Evolutionary conservation across 1,140 invertebrate genomes (phyloP).

Genomic region (Ceratina australensis): DNA sequence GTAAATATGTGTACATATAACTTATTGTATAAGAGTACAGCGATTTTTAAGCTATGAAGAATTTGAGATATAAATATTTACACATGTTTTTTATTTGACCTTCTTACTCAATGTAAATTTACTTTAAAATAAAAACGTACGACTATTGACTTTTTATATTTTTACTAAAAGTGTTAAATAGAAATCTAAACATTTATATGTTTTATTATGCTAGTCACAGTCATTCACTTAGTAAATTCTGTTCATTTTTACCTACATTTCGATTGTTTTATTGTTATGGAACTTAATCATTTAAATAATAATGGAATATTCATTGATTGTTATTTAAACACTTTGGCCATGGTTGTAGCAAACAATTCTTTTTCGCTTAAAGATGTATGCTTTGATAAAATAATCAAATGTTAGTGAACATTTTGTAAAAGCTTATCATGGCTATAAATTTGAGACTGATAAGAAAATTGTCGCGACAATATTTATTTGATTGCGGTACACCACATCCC

Average conservation of each 20-base stretch:
- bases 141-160: not conserved
- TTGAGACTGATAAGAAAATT: not conserved
- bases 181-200: not conserved
- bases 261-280: not conserved
- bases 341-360: not conserved
- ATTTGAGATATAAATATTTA: not conserved
- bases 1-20: slow-evolving; percentile 9
- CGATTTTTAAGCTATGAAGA: not conserved
- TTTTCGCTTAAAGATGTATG: not conserved
- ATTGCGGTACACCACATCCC: not conserved
- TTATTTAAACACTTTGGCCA: not conserved
- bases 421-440: not conserved
- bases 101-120: slow-evolving; percentile 7
- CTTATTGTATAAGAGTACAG: slow-evolving; percentile 12
- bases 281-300: not conserved
- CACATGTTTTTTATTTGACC: not conserved
- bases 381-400: not conserved
- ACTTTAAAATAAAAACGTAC: not conserved
- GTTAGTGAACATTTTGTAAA: not conserved
- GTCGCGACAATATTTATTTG: not conserved
- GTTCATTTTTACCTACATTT: not conserved
- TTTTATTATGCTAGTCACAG: not conserved
- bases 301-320: not conserved
- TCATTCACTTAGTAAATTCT: not conserved
- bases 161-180: not conserved